These are phyloP conservation scores for Nineta flava DNA, from an alignment of 2,888 invertebrate genomes.

Conservation along the genomic window DNA sequence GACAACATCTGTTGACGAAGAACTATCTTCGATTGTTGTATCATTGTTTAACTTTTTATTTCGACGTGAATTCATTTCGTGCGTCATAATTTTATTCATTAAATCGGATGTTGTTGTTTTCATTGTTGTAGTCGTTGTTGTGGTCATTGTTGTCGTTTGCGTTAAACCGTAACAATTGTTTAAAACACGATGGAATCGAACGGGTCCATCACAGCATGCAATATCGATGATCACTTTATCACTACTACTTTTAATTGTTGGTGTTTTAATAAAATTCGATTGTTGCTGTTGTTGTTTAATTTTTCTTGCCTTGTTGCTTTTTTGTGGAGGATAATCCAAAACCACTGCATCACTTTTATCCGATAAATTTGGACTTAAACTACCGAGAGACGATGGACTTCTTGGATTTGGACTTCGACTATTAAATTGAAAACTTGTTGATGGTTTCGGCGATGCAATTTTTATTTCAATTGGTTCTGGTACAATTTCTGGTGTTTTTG, in stretches of 20 bases:
- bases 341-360: constrained; percentile 13
- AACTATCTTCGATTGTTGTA: constrained; percentile 11
- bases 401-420: constrained; percentile 26
- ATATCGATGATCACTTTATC: constrained; percentile 59
- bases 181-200: constrained; percentile 67
- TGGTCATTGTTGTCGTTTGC: constrained; percentile 20
- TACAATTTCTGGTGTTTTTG: neutral
- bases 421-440: constrained; percentile 12
- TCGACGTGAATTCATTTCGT: constrained; percentile 24
- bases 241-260: constrained; percentile 12
- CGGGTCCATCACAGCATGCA: constrained; percentile 86
- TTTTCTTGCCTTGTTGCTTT: neutral
- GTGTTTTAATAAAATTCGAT: constrained; percentile 1
- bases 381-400: constrained; percentile 18
- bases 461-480: constrained; percentile 1
- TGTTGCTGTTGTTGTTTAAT: constrained; percentile 8
- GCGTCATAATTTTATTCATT: constrained; percentile 27
- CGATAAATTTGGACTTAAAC: constrained; percentile 20
- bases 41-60: constrained; percentile 16
- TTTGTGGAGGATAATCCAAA: constrained; percentile 13
- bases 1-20: constrained; percentile 14
- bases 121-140: constrained; percentile 16
- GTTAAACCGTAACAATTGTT: constrained; percentile 58
- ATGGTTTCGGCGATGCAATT: constrained; percentile 1
- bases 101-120: constrained; percentile 20